A percentile compares a stretch with the other conserved stretches of the same genome.
phyloP scores from a whole-genome alignment of 2,888 invertebrate species.

The Heliconius hortense region DNA sequence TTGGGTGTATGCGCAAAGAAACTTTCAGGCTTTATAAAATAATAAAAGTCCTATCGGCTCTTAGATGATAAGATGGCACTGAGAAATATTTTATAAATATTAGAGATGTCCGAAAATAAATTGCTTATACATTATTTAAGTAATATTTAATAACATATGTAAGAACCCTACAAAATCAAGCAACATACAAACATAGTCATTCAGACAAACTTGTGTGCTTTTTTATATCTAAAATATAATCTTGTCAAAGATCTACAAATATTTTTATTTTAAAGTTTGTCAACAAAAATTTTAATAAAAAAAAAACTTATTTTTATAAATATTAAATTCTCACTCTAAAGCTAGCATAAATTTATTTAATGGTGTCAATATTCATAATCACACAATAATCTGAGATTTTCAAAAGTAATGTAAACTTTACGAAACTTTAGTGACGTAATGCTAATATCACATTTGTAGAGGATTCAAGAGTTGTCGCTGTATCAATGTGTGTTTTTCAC shows the following conservation, averaged over 20 bases:
- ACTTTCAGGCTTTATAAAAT: no score
- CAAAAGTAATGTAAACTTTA: slow-evolving; percentile 24
- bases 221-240: slow-evolving; percentile 22
- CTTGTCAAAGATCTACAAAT: slow-evolving; percentile 19
- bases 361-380: slow-evolving; percentile 8
- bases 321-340: slow-evolving; percentile 23
- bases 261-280: background rate
- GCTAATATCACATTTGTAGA: slow-evolving; percentile 70
- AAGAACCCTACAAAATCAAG: slow-evolving; percentile 9
- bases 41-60: no score
- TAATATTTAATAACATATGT: background rate
- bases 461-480: slow-evolving; percentile 43
- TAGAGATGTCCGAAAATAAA: background rate
- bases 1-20: no score
- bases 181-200: background rate
- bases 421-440: slow-evolving; percentile 44
- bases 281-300: background rate
- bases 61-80: background rate
- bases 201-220: slow-evolving; percentile 14
- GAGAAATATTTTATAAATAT: background rate
- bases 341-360: slow-evolving; percentile 7
- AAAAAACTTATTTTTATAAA: slow-evolving; percentile 2
- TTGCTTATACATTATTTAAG: background rate
- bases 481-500: slow-evolving; percentile 59
- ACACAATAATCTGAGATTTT: slow-evolving; percentile 25